Percentiles rank a stretch among this genome's conserved stretches.
Evolutionary conservation across 2,888 invertebrate genomes (phyloP).

Genomic region (Lymantria monacha): DNA sequence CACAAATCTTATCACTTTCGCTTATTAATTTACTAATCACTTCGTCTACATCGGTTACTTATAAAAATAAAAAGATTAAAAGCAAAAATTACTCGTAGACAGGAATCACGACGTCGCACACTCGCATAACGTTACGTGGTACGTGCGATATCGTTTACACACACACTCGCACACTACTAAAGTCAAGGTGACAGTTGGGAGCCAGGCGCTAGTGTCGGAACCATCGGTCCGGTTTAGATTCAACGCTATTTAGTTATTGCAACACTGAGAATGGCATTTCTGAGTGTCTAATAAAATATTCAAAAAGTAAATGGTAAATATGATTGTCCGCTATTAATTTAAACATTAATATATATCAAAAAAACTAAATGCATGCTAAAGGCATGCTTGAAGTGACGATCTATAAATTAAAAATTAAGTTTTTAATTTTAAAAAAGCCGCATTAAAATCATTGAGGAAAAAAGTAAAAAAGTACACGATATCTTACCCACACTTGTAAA

Average conservation of each 20-base stretch:
- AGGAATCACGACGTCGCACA: slow-evolving; percentile 80
- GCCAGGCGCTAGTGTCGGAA: slow-evolving; percentile 30
- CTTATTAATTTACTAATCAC: slow-evolving; percentile 47
- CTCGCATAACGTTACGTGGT: slow-evolving; percentile 70
- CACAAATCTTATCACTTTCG: slow-evolving; percentile 58
- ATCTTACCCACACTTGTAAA: too few species aligned
- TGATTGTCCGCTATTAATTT: too few species aligned
- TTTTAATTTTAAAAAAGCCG: too few species aligned
- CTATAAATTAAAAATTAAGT: too few species aligned
- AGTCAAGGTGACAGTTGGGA: slow-evolving; percentile 64
- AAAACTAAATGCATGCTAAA: too few species aligned
- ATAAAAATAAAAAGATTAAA: slow-evolving; percentile 80
- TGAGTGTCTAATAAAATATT: too few species aligned
- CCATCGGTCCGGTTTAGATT: not conserved
- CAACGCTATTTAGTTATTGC: slow-evolving; percentile 20
- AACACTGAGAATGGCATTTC: slow-evolving; percentile 30
- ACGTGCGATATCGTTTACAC: slow-evolving; percentile 73
- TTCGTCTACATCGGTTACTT: slow-evolving; percentile 68
- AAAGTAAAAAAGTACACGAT: too few species aligned
- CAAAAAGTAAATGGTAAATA: too few species aligned
- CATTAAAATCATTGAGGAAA: too few species aligned
- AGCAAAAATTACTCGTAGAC: slow-evolving; percentile 77
- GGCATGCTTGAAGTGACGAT: too few species aligned
- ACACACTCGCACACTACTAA: slow-evolving; percentile 43
- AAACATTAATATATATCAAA: too few species aligned